A percentile compares a stretch with the other conserved stretches of the same genome.
Evolutionary conservation across 1,140 invertebrate species (phyloP).

Genomic region (Planococcus citri): DNA sequence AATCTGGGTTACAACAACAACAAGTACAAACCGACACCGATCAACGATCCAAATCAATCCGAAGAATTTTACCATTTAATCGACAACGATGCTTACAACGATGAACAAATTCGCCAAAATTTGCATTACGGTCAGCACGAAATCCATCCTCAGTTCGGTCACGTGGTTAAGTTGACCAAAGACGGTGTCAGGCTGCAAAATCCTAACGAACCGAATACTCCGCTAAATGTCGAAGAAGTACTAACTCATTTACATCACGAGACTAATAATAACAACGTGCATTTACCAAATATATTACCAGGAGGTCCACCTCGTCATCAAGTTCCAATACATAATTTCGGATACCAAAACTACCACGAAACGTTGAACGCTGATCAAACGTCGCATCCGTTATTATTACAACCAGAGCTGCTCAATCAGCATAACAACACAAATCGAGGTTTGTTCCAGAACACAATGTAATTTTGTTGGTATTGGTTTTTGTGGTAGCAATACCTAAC

Average conservation of each 20-base stretch:
- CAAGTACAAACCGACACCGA: neutral
- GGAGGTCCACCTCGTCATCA: neutral
- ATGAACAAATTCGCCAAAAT: slow-evolving; percentile 6
- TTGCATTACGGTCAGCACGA: neutral
- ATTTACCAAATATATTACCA: neutral
- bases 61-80: slow-evolving; percentile 7
- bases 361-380: slow-evolving; percentile 12
- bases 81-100: slow-evolving; percentile 15
- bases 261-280: slow-evolving; percentile 9
- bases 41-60: neutral
- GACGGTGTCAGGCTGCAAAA: neutral
- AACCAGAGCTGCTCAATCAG: slow-evolving; percentile 1
- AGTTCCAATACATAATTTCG: slow-evolving; percentile 20
- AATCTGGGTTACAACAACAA: neutral
- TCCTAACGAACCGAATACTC: neutral
- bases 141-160: slow-evolving; percentile 9
- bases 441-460: slow-evolving; percentile 9
- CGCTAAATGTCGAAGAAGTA: neutral
- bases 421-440: slow-evolving; percentile 8
- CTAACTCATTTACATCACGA: slow-evolving; percentile 3
- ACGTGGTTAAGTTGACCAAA: neutral
- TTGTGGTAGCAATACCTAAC: slow-evolving; percentile 2
- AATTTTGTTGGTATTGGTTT: neutral
- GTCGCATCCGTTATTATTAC: slow-evolving; percentile 13
- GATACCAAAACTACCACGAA: slow-evolving; percentile 1